Evolutionary conservation across 1,140 invertebrate species (phyloP).

Genomic region (Lysiphlebus fabarum): DNA sequence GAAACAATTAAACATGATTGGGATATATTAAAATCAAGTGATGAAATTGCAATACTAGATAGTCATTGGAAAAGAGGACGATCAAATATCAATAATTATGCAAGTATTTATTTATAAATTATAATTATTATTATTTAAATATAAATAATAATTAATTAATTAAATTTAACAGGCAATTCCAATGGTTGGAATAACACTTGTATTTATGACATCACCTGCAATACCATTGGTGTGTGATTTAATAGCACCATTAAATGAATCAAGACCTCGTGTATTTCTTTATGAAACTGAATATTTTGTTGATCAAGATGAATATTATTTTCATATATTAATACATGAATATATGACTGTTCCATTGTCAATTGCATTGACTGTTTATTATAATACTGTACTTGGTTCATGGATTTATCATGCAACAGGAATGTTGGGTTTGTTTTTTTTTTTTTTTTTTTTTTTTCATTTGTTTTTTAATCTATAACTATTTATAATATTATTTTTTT

Average conservation of each 20-base stretch:
- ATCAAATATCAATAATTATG: conserved; percentile 6
- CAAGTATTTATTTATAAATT: conserved; percentile 1
- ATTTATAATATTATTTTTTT: no score
- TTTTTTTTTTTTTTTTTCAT: no score
- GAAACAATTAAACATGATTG: background rate
- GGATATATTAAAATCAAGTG: background rate
- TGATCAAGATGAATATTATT: conserved; percentile 22
- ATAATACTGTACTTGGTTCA: conserved; percentile 3
- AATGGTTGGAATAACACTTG: background rate
- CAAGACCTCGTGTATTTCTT: conserved; percentile 5
- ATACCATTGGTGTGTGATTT: conserved; percentile 18
- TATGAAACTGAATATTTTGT: conserved; percentile 19
- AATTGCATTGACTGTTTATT: conserved; percentile 11
- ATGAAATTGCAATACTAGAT: background rate
- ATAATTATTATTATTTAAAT: no score
- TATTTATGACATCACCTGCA: conserved; percentile 14
- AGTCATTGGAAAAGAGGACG: background rate
- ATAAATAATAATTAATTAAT: no score
- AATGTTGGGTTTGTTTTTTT: no score
- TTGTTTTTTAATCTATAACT: no score
- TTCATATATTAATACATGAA: conserved; percentile 19
- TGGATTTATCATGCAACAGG: background rate
- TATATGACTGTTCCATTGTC: conserved; percentile 10
- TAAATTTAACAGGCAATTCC: background rate
- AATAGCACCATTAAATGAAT: conserved; percentile 18